Evolutionary conservation across 2,797 vertebrate genomes (phyloP).

Genomic region (Ctenopoma kingsleyae): DNA sequence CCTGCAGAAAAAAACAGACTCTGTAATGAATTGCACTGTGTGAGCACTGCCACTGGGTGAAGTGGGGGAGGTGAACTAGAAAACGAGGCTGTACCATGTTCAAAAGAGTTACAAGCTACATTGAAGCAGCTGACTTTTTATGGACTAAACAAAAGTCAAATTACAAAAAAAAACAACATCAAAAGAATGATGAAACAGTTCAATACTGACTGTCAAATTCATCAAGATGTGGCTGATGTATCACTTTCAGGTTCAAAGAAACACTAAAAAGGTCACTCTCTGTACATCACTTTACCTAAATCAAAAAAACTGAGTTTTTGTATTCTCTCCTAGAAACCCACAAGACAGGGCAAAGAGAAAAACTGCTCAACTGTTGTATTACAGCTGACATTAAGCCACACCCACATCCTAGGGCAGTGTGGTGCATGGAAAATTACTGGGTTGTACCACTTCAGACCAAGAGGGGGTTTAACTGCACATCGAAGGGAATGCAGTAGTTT

Average conservation of each 20-base stretch:
- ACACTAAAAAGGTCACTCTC: slow-evolving; percentile 5
- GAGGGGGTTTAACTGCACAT: slow-evolving; percentile 40
- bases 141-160: not conserved
- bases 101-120: slow-evolving; percentile 26
- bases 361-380: slow-evolving; percentile 38
- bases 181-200: slow-evolving; percentile 8
- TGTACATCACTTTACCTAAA: slow-evolving; percentile 11
- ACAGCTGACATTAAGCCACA: slow-evolving; percentile 71
- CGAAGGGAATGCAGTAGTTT: slow-evolving; percentile 35
- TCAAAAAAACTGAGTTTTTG: not conserved
- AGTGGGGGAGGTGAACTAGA: slow-evolving; percentile 67
- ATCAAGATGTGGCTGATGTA: slow-evolving; percentile 8
- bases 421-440: slow-evolving; percentile 83
- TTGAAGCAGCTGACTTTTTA: slow-evolving; percentile 1
- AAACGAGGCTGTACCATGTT: slow-evolving; percentile 50
- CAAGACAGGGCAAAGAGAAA: slow-evolving; percentile 13
- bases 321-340: slow-evolving; percentile 7
- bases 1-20: slow-evolving; percentile 33
- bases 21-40: slow-evolving; percentile 65
- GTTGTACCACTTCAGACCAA: slow-evolving; percentile 70
- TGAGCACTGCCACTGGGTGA: slow-evolving; percentile 59
- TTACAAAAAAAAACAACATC: not conserved
- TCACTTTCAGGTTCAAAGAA: slow-evolving; percentile 2
- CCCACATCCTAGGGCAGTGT: slow-evolving; percentile 70
- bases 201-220: slow-evolving; percentile 11